Evolutionary conservation across 2,113 vertebrate species (phyloP), one percentile per base, ranked within the genome.

Genomic region (Actenoides lindsayi): DNA sequence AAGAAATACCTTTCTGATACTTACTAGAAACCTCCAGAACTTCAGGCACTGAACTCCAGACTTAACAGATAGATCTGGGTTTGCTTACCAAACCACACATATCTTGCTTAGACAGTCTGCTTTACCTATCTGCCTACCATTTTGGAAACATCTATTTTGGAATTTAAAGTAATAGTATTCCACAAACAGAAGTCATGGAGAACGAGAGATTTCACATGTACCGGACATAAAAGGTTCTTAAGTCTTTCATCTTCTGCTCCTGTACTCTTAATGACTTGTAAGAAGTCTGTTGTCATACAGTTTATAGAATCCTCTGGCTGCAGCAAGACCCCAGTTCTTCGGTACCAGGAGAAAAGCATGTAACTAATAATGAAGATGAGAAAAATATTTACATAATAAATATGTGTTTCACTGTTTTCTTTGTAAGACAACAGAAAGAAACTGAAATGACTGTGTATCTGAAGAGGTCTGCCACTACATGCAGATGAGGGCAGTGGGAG

Each of bases 161-260:
- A 15, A 73, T 64, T 80, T 86, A 51, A 92, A 73, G 19, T 42
- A 90, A 42, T 17, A 73, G 10, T 46, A 51, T 23, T 62, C 25
- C 39, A 74, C 16, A 67, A 76, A 30, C 9, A 60, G 46, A 85
- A 86, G 18, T 67, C 8, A 67, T 8, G 77, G 6, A 27, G 6
- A 75, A 35, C 14, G 50, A 70, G 9, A 67, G 8, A 37, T 85
- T 63, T 88, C 33, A 83, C 16, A 24, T 3, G 1, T 25, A 57
- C 23, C 42, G 3, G 25, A 51, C 2, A 2, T 10, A 42, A 2
- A n/a, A 6, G 2, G 2, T 39, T 60, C 50, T 56, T 37, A 51
- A n/a, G 8, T 50, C 42, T 53, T 70, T 48, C 13, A 24, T 44
- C 27, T 51, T 88, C 17, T 73, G 35, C 41, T 50, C n/a, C 30